These are phyloP conservation scores for Crax fasciolata DNA, from an alignment of 2,797 vertebrate genomes.

Conservation along the genomic window DNA sequence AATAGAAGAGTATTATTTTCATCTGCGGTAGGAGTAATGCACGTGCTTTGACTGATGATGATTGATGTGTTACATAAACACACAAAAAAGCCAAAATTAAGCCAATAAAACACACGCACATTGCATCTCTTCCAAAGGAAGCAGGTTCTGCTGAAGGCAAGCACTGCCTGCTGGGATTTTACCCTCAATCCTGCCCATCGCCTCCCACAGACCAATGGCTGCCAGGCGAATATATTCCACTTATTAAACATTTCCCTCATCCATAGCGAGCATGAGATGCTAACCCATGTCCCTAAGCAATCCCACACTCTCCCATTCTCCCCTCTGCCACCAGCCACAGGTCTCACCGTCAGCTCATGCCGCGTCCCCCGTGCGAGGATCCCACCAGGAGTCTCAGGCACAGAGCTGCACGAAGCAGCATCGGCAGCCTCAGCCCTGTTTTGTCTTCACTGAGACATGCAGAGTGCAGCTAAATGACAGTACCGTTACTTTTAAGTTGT, in stretches of 20 bases:
- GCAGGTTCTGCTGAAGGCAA: neutral
- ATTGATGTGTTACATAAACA: neutral
- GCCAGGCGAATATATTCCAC: neutral
- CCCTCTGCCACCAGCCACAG: neutral
- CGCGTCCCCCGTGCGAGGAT: rapidly evolving
- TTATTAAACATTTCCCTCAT: neutral
- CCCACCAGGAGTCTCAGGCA: neutral
- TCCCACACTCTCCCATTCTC: neutral
- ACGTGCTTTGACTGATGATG: neutral
- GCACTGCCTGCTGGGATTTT: neutral
- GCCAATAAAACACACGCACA: rapidly evolving
- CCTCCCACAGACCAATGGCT: rapidly evolving
- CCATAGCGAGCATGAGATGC: neutral
- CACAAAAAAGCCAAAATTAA: neutral
- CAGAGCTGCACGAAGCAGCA: neutral
- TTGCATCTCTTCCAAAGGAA: neutral
- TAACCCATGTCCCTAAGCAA: conserved; percentile 30
- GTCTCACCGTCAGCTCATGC: neutral
- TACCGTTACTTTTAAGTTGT: neutral
- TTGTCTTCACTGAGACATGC: neutral
- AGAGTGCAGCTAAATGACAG: neutral
- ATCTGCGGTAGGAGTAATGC: neutral
- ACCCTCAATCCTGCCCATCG: neutral
- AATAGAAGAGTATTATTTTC: neutral
- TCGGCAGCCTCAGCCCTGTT: neutral